Percentiles rank a stretch among this genome's conserved stretches.
These are phyloP conservation scores for Cryptotermes secundus DNA, from an alignment of 1,140 invertebrate species.

Conservation along the genomic window DNA sequence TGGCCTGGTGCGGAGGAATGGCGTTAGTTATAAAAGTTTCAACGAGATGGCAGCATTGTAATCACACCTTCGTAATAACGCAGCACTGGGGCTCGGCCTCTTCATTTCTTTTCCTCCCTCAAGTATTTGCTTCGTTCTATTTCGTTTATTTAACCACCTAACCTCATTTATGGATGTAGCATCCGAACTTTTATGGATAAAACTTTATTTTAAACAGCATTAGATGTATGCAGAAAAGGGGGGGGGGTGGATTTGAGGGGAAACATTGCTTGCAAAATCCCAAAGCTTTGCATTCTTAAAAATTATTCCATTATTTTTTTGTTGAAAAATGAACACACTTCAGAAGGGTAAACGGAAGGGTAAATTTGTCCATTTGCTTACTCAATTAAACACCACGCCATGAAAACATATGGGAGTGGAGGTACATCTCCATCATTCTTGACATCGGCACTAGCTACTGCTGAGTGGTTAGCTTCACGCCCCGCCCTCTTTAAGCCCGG, in stretches of 20 bases:
- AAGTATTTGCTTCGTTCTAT: not conserved
- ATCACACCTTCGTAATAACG: slow-evolving; percentile 13
- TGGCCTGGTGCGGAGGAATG: not conserved
- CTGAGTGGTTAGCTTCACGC: too few species aligned
- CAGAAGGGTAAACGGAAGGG: too few species aligned
- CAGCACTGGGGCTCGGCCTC: not conserved
- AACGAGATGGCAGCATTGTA: slow-evolving; percentile 6
- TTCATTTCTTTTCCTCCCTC: not conserved
- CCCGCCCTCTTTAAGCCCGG: too few species aligned
- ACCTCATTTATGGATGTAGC: slow-evolving; percentile 12
- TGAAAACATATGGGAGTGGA: too few species aligned
- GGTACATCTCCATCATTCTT: too few species aligned
- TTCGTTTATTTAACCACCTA: slow-evolving; percentile 10
- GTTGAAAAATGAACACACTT: not conserved
- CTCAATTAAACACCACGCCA: too few species aligned
- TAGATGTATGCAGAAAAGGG: not conserved
- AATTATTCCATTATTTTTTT: not conserved
- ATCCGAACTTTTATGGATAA: not conserved
- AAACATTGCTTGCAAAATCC: not conserved
- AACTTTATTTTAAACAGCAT: slow-evolving; percentile 4
- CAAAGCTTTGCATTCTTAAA: not conserved
- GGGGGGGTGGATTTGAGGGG: too few species aligned
- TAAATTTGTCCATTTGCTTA: too few species aligned
- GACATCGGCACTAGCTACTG: too few species aligned
- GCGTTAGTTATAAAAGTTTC: slow-evolving; percentile 9